Base-by-base conservation (phyloP, 1,140 invertebrate genomes). In the Pseudomyrmex concolor region DNA sequence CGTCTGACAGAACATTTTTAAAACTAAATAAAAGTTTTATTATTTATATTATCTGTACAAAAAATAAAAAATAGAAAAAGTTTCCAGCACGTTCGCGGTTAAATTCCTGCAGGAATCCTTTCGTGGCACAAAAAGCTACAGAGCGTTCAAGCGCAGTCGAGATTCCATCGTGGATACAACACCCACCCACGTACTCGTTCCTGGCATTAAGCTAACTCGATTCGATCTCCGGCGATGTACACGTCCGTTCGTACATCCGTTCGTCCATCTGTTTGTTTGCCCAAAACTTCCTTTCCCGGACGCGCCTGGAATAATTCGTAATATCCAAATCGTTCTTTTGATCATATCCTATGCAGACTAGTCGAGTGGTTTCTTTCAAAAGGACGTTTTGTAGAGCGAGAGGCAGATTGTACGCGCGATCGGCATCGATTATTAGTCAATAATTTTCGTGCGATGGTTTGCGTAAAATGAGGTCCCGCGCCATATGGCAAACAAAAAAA, bases 301-400 rank as follows among this genome's bases (percentile, higher is more conserved):
- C 91, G 89, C 90, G 91, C 91, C 88, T 92, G 89, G 90, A 92
- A 92, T 92, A 92, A 92, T 91, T 90, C 85, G 89, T 90, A 85
- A 81, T 10, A 68, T 60, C 76, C 78, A 57, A 72, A 84, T 86
- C 57, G 81, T 83, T 89, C 71, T 54, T 17, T 19, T 59, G 50
- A 70, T 80, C 43, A n/a, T 55, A 82, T 25, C 45, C 19, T 57
- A 48, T n/a, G 59, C 54, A 7, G 8, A 80, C 70, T 80, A 71
- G 22, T n/a, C 1, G 19, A 57, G 13, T 9, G 17, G n/a, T 48
- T 66, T 50, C 19, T 60, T 60, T 66, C 43, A n/a, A 59, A 22
- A 78, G 17, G 50, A 22, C n/a, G 10, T 3, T 71, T 59, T 4
- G 4, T 22, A 45, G 70, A 78, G 48, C 59, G 45, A 25, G 2